Evolutionary conservation across 2,888 invertebrate genomes (phyloP), one percentile per base, ranked within the genome.

Genomic region (Lycophotia porphyrea): DNA sequence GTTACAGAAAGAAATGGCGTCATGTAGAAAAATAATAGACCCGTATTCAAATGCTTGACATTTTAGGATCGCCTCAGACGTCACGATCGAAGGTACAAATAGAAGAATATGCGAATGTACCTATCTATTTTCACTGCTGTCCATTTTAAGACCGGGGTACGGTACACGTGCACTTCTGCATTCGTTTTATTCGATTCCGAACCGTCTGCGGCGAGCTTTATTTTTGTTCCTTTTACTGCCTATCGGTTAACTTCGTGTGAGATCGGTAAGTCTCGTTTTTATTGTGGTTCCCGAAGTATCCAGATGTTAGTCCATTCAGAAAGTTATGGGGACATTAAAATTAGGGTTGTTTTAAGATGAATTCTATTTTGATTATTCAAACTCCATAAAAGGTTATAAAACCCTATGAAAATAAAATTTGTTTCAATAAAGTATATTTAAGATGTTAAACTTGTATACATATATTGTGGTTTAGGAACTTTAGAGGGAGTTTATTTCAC

Each of bases 161-260:
- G 55, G 76, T 80, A 82, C 89, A 89, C 89, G 88, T 90, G 90
- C 81, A 82, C 66, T 74, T 81, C 60, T 71, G 74, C 65, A 74
- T 78, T 86, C 78, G 84, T 89, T 90, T 91, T 90, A 87, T 91
- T 90, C 88, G 83, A 86, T 88, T 88, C 77, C 84, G 81, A 81
- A 82, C 84, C 80, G 89, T 89, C 87, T 88, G 87, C 60, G 74
- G 79, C 70, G 76, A 85, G 65, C 80, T 85, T 88, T 88, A 93
- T 94, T 93, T 92, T 90, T 89, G 88, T 91, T 89, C 88, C 74
- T 89, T 93, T 93, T 92, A 93, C 89, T 90, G 88, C 88, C 84
- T 90, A 92, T 92, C 91, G 92, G 92, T 89, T 87, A 92, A 85
- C 94, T 91, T 89, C 92, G 93, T 92, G 94, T 94, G 95, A 91